phyloP scores from a whole-genome alignment of 2,888 invertebrate species.

The Eueremaeus valkanovi region DNA sequence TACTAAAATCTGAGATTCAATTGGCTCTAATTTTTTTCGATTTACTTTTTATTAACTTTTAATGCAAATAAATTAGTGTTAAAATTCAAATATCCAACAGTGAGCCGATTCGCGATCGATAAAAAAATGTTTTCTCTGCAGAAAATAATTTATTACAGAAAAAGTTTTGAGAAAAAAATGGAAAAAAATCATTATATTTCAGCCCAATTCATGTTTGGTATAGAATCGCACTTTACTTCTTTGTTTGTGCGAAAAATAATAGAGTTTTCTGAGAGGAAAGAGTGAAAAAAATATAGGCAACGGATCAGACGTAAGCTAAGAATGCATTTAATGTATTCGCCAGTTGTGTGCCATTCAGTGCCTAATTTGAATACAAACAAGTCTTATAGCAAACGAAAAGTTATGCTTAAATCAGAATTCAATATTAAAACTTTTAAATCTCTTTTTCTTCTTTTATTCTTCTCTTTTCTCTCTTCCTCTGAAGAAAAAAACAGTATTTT shows the following conservation, averaged over 20 bases:
- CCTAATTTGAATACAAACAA: constrained; percentile 29
- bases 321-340: constrained; percentile 3
- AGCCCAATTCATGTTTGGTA: constrained; percentile 11
- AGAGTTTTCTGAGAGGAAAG: background rate
- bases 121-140: too few species aligned
- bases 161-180: background rate
- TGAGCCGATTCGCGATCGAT: too few species aligned
- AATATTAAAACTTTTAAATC: constrained; percentile 1
- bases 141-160: background rate
- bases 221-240: background rate
- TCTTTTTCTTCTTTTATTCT: too few species aligned
- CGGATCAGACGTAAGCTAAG: background rate
- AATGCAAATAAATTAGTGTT: too few species aligned
- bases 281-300: background rate
- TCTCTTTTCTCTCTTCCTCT: background rate
- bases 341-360: background rate
- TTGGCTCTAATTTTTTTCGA: too few species aligned
- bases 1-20: too few species aligned
- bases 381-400: background rate
- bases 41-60: too few species aligned
- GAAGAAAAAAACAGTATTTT: constrained; percentile 1
- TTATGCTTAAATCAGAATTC: constrained; percentile 1
- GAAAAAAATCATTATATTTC: constrained; percentile 16
- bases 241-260: background rate
- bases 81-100: too few species aligned